A percentile compares a stretch with the other conserved stretches of the same genome.
Evolutionary conservation across 2,888 invertebrate species (phyloP).

Genomic region (Omphaloscelis lunosa): DNA sequence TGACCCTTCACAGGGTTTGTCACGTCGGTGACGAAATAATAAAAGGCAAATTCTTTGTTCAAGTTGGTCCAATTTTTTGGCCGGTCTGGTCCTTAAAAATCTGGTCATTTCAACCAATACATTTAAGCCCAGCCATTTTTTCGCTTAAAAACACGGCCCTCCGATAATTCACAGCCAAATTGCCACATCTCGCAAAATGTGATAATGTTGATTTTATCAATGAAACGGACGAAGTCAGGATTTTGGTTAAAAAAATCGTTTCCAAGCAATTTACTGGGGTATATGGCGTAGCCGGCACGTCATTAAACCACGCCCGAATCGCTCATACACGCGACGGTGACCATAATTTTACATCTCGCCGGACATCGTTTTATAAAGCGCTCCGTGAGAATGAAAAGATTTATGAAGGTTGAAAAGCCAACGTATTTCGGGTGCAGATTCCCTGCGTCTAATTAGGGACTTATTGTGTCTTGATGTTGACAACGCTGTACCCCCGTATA

Average conservation of each 20-base stretch:
- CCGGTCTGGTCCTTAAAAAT: conserved; percentile 1
- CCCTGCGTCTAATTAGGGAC: conserved; percentile 56
- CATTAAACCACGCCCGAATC: conserved; percentile 59
- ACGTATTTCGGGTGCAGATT: conserved; percentile 32
- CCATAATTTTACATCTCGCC: conserved; percentile 62
- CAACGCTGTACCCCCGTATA: conserved; percentile 18
- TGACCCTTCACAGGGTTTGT: conserved; percentile 15
- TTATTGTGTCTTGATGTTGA: conserved; percentile 43
- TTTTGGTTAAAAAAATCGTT: conserved; percentile 64
- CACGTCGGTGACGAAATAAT: conserved; percentile 19
- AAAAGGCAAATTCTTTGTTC: conserved; percentile 17
- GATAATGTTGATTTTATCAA: conserved; percentile 72
- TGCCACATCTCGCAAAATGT: conserved; percentile 57
- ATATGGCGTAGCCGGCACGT: conserved; percentile 59
- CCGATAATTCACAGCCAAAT: conserved; percentile 50
- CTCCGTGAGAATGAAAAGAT: conserved; percentile 54
- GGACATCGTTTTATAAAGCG: conserved; percentile 57
- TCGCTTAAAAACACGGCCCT: conserved; percentile 38
- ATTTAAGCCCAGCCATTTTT: conserved; percentile 9
- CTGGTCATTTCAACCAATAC: neutral
- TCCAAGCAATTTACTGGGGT: conserved; percentile 69
- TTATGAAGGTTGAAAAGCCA: conserved; percentile 58
- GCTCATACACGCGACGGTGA: conserved; percentile 55
- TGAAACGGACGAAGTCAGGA: conserved; percentile 61
- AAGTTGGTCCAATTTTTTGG: conserved; percentile 1